Percentiles rank a stretch among this genome's conserved stretches.
These are phyloP conservation scores for Acanthosepion esculentum DNA, from an alignment of 2,888 invertebrate species.

Conservation along the genomic window DNA sequence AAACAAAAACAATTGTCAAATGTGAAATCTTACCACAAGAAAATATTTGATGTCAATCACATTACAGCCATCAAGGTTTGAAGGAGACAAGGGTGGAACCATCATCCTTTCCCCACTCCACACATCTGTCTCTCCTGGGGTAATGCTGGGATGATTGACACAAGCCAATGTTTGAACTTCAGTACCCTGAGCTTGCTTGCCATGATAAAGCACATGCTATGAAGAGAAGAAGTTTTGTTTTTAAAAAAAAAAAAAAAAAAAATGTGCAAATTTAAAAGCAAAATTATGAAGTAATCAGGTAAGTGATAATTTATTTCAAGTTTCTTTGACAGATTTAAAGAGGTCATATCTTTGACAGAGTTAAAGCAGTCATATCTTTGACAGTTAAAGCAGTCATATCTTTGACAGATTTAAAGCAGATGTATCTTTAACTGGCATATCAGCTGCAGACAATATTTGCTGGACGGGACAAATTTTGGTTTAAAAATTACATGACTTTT, in stretches of 20 bases:
- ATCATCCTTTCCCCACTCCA: constrained; percentile 75
- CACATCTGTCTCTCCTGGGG: constrained; percentile 37
- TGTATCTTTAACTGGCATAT: no score
- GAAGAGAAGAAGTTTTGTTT: no score
- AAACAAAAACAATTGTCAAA: neutral
- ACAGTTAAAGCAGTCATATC: no score
- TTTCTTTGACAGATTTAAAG: no score
- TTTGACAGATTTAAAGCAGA: no score
- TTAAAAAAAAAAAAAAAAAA: neutral
- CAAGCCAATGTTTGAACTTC: constrained; percentile 35
- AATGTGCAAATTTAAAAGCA: neutral
- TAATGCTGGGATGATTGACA: constrained; percentile 34
- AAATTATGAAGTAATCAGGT: neutral
- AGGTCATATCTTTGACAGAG: no score
- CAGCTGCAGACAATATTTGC: no score
- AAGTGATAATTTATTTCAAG: neutral
- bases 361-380: no score
- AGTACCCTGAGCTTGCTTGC: constrained; percentile 37
- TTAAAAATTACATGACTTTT: no score
- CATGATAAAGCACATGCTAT: constrained; percentile 44
- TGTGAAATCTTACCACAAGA: constrained; percentile 59
- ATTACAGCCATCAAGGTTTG: constrained; percentile 93
- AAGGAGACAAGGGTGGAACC: constrained; percentile 94
- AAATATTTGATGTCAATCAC: constrained; percentile 91
- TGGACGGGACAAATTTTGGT: no score